A percentile compares a stretch with the other conserved stretches of the same genome.
Conservation (phyloP, 2,113 vertebrate genomes). For the Phaethon lepturus region DNA sequence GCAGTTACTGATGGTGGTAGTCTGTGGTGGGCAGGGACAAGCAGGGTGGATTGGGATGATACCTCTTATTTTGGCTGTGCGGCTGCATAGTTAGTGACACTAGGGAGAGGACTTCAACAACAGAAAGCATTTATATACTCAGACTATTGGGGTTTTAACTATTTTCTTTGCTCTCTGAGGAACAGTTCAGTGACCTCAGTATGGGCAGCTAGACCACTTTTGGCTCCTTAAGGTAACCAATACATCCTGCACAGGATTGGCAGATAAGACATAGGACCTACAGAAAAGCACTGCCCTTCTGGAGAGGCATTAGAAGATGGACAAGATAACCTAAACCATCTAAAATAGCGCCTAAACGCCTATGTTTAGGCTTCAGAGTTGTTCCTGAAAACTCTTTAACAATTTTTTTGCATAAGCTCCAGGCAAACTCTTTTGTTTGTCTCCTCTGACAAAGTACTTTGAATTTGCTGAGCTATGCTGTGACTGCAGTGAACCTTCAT, state of each 20-base stretch:
- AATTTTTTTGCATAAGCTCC: not conserved
- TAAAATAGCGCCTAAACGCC: not conserved
- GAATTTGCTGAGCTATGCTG: slow-evolving; percentile 6
- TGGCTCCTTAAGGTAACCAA: not conserved
- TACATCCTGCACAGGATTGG: not conserved
- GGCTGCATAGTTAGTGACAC: not conserved
- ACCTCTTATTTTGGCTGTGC: not conserved
- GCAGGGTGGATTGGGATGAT: not conserved
- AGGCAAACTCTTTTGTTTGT: not conserved
- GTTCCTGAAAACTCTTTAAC: not conserved
- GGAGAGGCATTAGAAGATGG: not conserved
- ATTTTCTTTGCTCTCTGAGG: not conserved
- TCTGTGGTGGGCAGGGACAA: not conserved
- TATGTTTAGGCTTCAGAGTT: not conserved
- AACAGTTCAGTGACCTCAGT: not conserved
- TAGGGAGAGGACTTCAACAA: not conserved
- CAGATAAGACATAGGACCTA: not conserved
- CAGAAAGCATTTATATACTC: not conserved
- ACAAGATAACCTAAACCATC: not conserved
- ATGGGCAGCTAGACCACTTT: not conserved
- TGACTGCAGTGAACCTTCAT: not conserved
- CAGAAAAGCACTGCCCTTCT: not conserved
- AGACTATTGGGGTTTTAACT: not conserved
- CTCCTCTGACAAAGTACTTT: not conserved
- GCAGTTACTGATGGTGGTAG: not conserved